Evolutionary conservation across 1,140 invertebrate species (phyloP).

Genomic region (Heliconius nattereri): DNA sequence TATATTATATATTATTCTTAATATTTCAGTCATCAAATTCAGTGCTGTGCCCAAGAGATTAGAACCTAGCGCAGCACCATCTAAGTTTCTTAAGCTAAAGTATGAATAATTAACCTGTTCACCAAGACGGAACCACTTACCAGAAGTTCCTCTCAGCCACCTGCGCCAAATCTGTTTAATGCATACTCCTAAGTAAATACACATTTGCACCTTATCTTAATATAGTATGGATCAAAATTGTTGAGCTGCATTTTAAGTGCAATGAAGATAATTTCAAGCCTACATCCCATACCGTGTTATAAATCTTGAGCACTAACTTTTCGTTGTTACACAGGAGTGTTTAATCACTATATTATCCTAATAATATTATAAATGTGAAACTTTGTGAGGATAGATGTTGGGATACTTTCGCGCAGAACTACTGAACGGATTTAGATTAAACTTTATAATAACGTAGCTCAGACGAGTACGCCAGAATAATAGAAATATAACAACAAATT

Average conservation of each 20-base stretch:
- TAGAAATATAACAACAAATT: no score
- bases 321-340: not conserved
- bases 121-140: slow-evolving; percentile 48
- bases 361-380: no score
- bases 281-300: not conserved
- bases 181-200: not conserved
- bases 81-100: slow-evolving; percentile 34
- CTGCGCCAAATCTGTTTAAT: slow-evolving; percentile 49
- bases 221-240: not conserved
- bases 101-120: slow-evolving; percentile 63
- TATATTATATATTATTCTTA: not conserved
- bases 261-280: slow-evolving; percentile 1
- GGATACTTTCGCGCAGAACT: no score
- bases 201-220: not conserved
- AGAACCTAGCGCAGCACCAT: slow-evolving; percentile 6
- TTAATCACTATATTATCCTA: not conserved
- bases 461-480: no score
- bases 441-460: no score
- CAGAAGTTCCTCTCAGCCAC: slow-evolving; percentile 46
- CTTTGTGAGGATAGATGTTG: no score
- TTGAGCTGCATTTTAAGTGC: not conserved
- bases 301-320: not conserved
- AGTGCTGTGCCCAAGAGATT: not conserved
- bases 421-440: no score
- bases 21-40: slow-evolving; percentile 2